Percentiles rank a stretch among this genome's conserved stretches.
These are phyloP conservation scores for Murina feae DNA, from an alignment of 2,113 vertebrate species.

Conservation along the genomic window DNA sequence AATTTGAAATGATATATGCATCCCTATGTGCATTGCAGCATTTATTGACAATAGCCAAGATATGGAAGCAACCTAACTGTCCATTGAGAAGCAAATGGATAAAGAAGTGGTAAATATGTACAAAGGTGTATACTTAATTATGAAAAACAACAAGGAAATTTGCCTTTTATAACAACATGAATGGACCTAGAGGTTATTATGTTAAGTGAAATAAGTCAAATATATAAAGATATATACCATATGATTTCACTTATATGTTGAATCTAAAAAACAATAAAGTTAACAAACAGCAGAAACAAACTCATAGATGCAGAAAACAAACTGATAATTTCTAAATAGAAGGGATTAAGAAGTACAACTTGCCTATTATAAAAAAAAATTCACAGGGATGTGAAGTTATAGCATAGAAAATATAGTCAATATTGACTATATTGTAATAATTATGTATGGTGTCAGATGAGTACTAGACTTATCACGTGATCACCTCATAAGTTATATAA, in stretches of 20 bases:
- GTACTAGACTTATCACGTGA: background rate
- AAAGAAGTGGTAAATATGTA: no score
- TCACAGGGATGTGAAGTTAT: background rate
- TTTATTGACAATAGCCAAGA: background rate
- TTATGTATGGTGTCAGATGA: background rate
- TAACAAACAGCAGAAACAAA: background rate
- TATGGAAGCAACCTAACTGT: background rate
- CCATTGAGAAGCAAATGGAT: no score
- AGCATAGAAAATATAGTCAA: background rate
- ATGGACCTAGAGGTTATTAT: background rate
- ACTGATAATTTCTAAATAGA: background rate
- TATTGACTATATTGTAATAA: background rate
- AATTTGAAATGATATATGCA: background rate
- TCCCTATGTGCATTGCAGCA: background rate
- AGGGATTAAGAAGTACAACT: background rate
- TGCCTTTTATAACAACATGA: background rate
- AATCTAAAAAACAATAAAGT: background rate
- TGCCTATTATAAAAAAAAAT: background rate
- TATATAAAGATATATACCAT: background rate
- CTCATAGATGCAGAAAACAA: background rate
- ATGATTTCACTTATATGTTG: background rate
- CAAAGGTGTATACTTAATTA: background rate
- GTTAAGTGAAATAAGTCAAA: background rate
- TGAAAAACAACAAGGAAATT: background rate
- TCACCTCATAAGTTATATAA: background rate